phyloP scores from a whole-genome alignment of 2,113 vertebrate species.

The Apaloderma vittatum region DNA sequence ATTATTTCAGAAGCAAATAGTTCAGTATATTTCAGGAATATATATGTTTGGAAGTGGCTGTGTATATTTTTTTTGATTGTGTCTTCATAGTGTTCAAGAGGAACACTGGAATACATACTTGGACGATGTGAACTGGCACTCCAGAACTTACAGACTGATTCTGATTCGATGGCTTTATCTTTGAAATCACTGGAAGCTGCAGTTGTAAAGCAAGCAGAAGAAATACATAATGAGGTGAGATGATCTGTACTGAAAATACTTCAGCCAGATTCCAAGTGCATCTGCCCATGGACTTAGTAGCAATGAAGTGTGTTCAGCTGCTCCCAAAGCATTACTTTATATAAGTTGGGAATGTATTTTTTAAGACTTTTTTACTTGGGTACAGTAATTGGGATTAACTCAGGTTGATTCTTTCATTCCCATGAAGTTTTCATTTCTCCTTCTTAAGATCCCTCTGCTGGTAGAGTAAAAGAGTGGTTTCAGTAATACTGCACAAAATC shows the following conservation, averaged over 20 bases:
- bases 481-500: not conserved
- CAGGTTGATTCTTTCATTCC: not conserved
- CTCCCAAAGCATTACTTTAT: not conserved
- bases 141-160: slow-evolving; percentile 84
- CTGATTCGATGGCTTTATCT: slow-evolving; percentile 74
- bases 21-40: not conserved
- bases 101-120: slow-evolving; percentile 92
- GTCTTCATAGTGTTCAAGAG: slow-evolving; percentile 86
- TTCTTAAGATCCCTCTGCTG: slow-evolving; percentile 41
- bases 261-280: not conserved
- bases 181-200: slow-evolving; percentile 84
- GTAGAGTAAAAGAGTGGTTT: not conserved
- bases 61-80: not conserved
- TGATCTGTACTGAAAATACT: not conserved
- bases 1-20: not conserved
- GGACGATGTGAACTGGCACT: slow-evolving; percentile 87
- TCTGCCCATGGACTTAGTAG: not conserved
- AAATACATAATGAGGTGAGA: slow-evolving; percentile 96
- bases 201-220: slow-evolving; percentile 88
- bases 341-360: not conserved
- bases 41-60: not conserved
- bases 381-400: not conserved
- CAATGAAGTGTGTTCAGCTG: not conserved
- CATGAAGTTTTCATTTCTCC: not conserved
- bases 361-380: not conserved